phyloP scores from a whole-genome alignment of 2,888 invertebrate species.

The Drosophila ustulata region DNA sequence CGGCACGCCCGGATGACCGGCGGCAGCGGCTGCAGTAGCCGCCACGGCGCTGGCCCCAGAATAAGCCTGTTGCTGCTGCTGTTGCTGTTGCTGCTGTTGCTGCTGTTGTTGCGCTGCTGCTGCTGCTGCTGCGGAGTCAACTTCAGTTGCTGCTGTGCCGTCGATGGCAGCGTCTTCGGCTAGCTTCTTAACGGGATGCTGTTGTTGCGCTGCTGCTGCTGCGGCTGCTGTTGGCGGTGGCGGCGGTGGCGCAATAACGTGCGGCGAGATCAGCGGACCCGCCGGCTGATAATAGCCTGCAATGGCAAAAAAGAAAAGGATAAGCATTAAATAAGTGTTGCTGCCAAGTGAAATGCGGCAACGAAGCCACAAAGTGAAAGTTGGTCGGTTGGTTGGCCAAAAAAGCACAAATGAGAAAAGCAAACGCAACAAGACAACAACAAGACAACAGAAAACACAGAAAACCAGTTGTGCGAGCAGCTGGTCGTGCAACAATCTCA shows the following conservation, averaged over 20 bases:
- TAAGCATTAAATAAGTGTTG: neutral
- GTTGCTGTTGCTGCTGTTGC: constrained; percentile 65
- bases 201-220: constrained; percentile 65
- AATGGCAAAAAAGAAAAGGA: constrained; percentile 38
- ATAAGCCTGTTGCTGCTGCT: constrained; percentile 80
- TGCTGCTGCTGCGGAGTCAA: constrained; percentile 65
- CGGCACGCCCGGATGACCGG: constrained; percentile 82
- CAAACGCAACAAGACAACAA: neutral
- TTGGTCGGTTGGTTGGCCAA: constrained; percentile 60
- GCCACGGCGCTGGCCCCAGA: constrained; percentile 77
- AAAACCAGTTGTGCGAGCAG: constrained; percentile 70
- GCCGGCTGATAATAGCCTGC: constrained; percentile 96
- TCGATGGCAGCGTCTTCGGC: constrained; percentile 62
- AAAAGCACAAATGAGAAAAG: constrained; percentile 34
- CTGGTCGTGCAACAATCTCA: constrained; percentile 58
- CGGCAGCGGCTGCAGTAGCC: constrained; percentile 83
- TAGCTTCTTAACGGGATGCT: constrained; percentile 73
- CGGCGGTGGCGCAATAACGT: constrained; percentile 85
- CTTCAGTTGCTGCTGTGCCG: constrained; percentile 24
- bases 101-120: constrained; percentile 58
- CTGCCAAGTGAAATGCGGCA: constrained; percentile 65
- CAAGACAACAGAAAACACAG: neutral
- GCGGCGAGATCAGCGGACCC: constrained; percentile 93
- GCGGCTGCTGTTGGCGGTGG: constrained; percentile 56
- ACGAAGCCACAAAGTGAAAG: constrained; percentile 74